These are phyloP conservation scores for Myopa testacea DNA, from an alignment of 2,888 invertebrate species.

Conservation along the genomic window DNA sequence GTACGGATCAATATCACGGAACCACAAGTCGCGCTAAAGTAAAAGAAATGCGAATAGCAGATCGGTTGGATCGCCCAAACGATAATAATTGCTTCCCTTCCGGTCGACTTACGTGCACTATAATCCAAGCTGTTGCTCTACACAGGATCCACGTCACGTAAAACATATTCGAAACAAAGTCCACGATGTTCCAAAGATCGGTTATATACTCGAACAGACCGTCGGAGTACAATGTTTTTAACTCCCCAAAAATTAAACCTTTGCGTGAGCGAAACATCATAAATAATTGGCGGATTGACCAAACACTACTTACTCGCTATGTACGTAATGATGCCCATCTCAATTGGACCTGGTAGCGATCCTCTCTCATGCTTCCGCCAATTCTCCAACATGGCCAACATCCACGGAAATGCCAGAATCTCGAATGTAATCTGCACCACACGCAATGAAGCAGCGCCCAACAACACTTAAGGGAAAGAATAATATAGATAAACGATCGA, in stretches of 20 bases:
- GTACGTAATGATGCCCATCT: conserved; percentile 86
- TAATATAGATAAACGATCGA: neutral
- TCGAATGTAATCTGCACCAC: conserved; percentile 85
- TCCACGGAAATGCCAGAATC: conserved; percentile 82
- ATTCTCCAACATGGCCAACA: conserved; percentile 78
- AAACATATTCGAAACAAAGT: conserved; percentile 95
- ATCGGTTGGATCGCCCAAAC: neutral
- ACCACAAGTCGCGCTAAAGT: conserved; percentile 75
- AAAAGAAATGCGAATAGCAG: neutral
- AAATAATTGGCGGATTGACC: neutral
- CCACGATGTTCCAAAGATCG: conserved; percentile 98
- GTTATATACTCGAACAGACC: conserved; percentile 92
- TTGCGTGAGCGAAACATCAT: neutral
- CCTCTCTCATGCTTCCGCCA: conserved; percentile 86
- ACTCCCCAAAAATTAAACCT: conserved; percentile 96
- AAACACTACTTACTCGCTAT: conserved; percentile 79
- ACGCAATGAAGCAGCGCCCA: conserved; percentile 94
- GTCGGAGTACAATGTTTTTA: conserved; percentile 89
- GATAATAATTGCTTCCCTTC: neutral
- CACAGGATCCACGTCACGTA: conserved; percentile 94
- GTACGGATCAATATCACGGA: conserved; percentile 80
- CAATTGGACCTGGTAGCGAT: conserved; percentile 82
- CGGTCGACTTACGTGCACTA: conserved; percentile 80
- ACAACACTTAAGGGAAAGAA: conserved; percentile 74
- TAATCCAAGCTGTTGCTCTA: conserved; percentile 87